Base-by-base conservation (phyloP, 2,797 vertebrate species). In the Ctenochaetus hawaiiensis region DNA sequence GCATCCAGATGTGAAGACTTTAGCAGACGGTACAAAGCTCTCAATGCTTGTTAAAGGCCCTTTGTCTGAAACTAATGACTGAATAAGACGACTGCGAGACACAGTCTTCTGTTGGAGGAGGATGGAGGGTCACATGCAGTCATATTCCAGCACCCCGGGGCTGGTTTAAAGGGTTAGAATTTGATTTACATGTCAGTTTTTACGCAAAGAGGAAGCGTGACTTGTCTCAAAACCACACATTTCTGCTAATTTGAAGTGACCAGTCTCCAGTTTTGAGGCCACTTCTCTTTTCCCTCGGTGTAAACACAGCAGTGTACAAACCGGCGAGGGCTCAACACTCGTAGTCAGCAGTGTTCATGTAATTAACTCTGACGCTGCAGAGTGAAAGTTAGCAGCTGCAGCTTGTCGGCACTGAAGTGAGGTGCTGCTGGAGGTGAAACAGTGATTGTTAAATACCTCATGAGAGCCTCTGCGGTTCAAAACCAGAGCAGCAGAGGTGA, bases 1-100 rank as follows among this genome's bases (percentile, higher is more conserved):
- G 52, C 66, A 81, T 78, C 87, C 85, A 87, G 79, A 90, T 89
- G 85, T 85, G 47, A 49, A 71, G 73, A 68, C 41, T 18, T 58
- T 3, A 53, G 45, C 17, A 17, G 53, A 52, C 47, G 49, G 62
- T 23, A 34, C 22, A 7, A 4, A 8, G 64, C 72, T 61, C 70
- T 77, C 57, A 70, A 17, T 5, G 61, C 47, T 67, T 39, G 7
- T 77, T 72, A 73, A 75, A 75, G 57, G 5, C 11, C 45, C 72
- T 65, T 67, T 67, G 51, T 56, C 11, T 62, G 48, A 6, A n/a
- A 5, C n/a, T 23, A 43, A 39, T 30, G 44, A 74, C 6, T 64
- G 0, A 0, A 13, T 49, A 34, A 34, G 60, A 20, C 0, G 0
- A 59, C 48, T 18, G 49, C 68, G 69, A 30, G 26, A 48, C 68